Evolutionary conservation across 2,888 invertebrate genomes (phyloP), one percentile per base, ranked within the genome.

Genomic region (Epistrophella euchroma): DNA sequence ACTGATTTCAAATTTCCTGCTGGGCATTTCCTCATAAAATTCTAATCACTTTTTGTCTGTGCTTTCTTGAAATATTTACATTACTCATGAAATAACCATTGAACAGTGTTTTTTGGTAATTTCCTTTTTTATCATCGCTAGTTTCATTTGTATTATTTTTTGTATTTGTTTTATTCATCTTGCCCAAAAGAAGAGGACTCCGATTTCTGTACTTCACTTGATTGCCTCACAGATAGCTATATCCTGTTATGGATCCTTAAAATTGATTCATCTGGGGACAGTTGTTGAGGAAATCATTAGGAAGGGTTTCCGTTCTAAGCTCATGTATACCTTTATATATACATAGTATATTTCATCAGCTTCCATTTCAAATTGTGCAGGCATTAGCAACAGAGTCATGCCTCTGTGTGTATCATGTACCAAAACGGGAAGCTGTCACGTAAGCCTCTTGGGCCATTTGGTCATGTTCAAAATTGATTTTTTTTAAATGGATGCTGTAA

Each of bases 401-500:
- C 84, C 84, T 85, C 75, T 66, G 79, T 68, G 79, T 68, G 71
- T 73, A 76, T 72, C 76, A 81, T 85, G 80, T 73, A 81, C 75
- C 85, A 68, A 81, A 85, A 76, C 85, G 85, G 85, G 85, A 85
- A 85, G 85, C 85, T 85, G 85, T 81, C 81, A 85, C 47, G 72
- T 76, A 60, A 81, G 75, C 76, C 81, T 22, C 37, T 62, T 22
- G 55, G 55, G 32, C 76, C 85, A 85, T 72, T 60, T 85, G 85
- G 68, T 13, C 64, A 74, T 72, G 62, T 56, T 72, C 64, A 68
- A 32, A 5, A 37, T 66, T 22, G 45, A 55, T 64, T 71, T 35
- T 70, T 58, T 50, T 10, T 28, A 11, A 58, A 40, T 72, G 62
- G 81, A 81, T 76, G 85, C 76, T 85, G 76, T 72, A 66, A 75